These are phyloP conservation scores for Psilanteris sp. DNA, from an alignment of 1,140 invertebrate genomes.

Conservation along the genomic window DNA sequence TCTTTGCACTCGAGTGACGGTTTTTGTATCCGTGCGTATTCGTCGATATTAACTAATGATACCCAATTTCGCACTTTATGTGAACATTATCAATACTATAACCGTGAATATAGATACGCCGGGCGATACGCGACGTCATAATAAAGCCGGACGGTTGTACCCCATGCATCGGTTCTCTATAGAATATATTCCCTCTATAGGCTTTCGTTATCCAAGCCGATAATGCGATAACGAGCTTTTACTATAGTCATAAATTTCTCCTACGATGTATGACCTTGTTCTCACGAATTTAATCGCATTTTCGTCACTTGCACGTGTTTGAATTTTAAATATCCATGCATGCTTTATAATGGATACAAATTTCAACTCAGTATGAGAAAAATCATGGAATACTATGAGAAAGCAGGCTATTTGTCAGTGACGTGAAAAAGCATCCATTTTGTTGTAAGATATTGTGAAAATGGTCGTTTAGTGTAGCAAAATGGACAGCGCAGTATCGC, in stretches of 20 bases:
- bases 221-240: slow-evolving; percentile 73
- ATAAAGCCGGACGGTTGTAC: slow-evolving; percentile 64
- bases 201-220: slow-evolving; percentile 69
- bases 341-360: slow-evolving; percentile 36
- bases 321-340: slow-evolving; percentile 39
- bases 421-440: no score
- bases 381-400: no score
- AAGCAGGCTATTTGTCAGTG: no score
- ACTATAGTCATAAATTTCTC: slow-evolving; percentile 56
- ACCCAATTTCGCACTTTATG: slow-evolving; percentile 71
- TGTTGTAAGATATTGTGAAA: no score
- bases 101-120: slow-evolving; percentile 72
- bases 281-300: slow-evolving; percentile 63
- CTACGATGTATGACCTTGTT: slow-evolving; percentile 61
- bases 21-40: slow-evolving; percentile 2
- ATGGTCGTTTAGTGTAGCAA: no score
- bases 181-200: slow-evolving; percentile 68
- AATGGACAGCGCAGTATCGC: no score
- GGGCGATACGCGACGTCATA: slow-evolving; percentile 67
- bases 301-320: slow-evolving; percentile 56
- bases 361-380: no score
- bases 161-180: slow-evolving; percentile 70
- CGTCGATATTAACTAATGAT: slow-evolving; percentile 67
- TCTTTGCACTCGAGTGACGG: slow-evolving; percentile 10
- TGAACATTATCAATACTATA: slow-evolving; percentile 73